Evolutionary conservation across 2,113 vertebrate species (phyloP), one percentile per base, ranked within the genome.

Genomic region (Ginglymostoma cirratum): DNA sequence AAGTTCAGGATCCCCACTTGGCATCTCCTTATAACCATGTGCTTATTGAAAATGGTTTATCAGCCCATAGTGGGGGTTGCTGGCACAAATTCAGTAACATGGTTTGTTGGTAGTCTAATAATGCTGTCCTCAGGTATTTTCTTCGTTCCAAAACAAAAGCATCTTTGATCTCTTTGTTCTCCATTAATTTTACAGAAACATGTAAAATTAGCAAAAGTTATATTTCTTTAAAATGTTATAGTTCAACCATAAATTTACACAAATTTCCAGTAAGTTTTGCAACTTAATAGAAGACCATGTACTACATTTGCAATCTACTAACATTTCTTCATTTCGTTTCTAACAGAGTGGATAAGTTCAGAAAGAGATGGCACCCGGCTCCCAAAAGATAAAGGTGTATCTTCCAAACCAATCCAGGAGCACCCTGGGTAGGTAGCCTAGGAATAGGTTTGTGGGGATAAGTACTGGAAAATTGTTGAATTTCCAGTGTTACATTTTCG

Each of bases 311-410:
- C 67, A 72, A 95, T 8, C 66, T 7, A 34, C 45, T 61, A 14
- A 42, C 65, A 48, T 42, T 83, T 96, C 30, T 83, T 96, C 42
- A 1, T 90, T 76, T 96, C 96, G 94, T 96, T 93, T 90, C 34
- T 52, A 97, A 96, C 97, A 99, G 98, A 99, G 86, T 98, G 97
- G 97, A 98, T 98, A 97, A 97, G 97, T 96, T 97, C 98, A 55
- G 98, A 98, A 96, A 98, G 98, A 96, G 97, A 98, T 55, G 97
- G 97, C 27, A 98, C 96, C 96, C 96, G 14, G 0, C 61, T 19
- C 45, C 45, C 24, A 19, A 95, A 95, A 70, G 94, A 72, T 70
- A 72, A 72, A 7, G 5, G 45, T 1, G 1, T 52, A 95, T 27
- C 42, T 5, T 95, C 69, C 66, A 93, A 93, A 66, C 55, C 89